Percentiles rank a stretch among this genome's conserved stretches.
Evolutionary conservation across 2,888 invertebrate genomes (phyloP).

Genomic region (Drosophila macrospina): DNA sequence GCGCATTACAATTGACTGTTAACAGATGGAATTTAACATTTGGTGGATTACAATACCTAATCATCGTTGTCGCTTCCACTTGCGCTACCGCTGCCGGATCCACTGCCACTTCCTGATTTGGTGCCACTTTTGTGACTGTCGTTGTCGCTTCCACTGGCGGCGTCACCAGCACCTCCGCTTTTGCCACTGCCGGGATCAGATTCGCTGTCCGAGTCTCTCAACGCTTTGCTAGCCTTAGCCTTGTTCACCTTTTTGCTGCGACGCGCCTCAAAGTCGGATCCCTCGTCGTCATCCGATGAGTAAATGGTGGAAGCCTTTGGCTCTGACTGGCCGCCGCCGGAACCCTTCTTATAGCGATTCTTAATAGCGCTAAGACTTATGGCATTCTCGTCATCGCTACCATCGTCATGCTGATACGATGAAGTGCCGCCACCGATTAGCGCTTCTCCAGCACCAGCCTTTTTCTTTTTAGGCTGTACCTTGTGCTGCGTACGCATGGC

Average conservation of each 20-base stretch:
- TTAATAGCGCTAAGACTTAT: conserved; percentile 97
- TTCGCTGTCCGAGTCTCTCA: conserved; percentile 91
- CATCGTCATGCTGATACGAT: conserved; percentile 88
- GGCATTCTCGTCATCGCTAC: conserved; percentile 96
- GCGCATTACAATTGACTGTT: neutral
- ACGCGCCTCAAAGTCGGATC: conserved; percentile 92
- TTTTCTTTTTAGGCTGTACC: conserved; percentile 86
- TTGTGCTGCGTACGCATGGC: conserved; percentile 89
- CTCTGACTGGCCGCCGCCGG: conserved; percentile 59
- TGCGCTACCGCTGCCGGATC: conserved; percentile 50
- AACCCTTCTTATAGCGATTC: conserved; percentile 94
- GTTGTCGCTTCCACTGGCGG: conserved; percentile 55
- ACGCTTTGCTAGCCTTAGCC: conserved; percentile 91
- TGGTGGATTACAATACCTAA: conserved; percentile 21
- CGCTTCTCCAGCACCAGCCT: conserved; percentile 84
- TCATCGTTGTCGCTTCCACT: conserved; percentile 65
- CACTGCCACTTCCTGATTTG: conserved; percentile 55
- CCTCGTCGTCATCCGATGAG: conserved; percentile 92
- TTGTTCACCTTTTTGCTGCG: conserved; percentile 91
- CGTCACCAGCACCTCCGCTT: conserved; percentile 63
- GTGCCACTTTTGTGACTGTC: conserved; percentile 61
- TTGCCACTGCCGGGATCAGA: conserved; percentile 82
- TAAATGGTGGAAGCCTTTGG: conserved; percentile 89
- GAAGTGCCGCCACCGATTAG: conserved; percentile 80
- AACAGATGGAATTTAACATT: neutral